Base-by-base conservation (phyloP, 2,797 vertebrate genomes). In the Kryptopterus vitreolus region DNA sequence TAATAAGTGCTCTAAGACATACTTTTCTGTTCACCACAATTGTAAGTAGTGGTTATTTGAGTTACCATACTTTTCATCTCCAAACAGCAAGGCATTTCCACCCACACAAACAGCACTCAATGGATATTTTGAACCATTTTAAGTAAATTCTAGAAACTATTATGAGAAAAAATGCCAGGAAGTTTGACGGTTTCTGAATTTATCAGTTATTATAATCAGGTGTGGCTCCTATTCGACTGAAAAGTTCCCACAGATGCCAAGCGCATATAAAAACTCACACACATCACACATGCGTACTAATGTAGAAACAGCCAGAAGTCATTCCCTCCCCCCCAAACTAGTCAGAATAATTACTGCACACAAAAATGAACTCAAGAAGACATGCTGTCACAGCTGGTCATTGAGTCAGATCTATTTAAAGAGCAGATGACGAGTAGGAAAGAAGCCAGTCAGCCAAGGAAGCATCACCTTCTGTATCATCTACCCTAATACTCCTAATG, bases 11-110 rank as follows among this genome's bases (percentile, higher is more conserved):
- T 31, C 26, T 52, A 52, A 31, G 18, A 70, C 7, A 6, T 70
- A 16, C 9, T 70, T 70, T 69, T 50, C 43, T 29, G n/a, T 43
- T 52, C 24, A 48, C 38, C 43, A 29, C n/a, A 69, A 24, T 18
- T 70, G 26, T 70, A 50, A 70, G 20, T 70, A 11, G 9, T 70
- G 68, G 48, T 52, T 52, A 70, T 50, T 18, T 52, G 16, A 52
- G 46, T 31, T 69, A 50, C 26, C 16, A 12, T 12, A 70, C n/a
- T 9, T 70, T 10, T 70, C 1, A 29, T 16, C 18, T 70, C 20
- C 15, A 70, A 69, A 29, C 43, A 69, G n/a, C 66, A 48, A 65
- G 33, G 7, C 3, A 1, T 26, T 69, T 26, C 43, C 7, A 18
- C 66, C n/a, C 3, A 18, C 43, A 26, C 15, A 69, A 29, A 24